Evolutionary conservation across 2,888 invertebrate genomes (phyloP), one percentile per base, ranked within the genome.

Genomic region (Cerastis rubricosa): DNA sequence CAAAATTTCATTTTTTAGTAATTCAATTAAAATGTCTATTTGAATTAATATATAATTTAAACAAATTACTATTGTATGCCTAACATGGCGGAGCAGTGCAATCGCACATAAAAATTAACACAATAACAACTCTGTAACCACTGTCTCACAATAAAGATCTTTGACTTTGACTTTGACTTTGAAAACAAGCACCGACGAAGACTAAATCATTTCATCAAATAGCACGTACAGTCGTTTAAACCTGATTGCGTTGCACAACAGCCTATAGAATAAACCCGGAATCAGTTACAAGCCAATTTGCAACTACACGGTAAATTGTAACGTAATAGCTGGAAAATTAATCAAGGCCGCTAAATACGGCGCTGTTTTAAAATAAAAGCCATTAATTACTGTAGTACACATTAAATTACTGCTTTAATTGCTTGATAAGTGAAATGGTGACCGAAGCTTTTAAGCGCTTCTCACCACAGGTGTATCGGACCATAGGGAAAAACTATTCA

Each of bases 391-490:
- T 72, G 81, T 80, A 74, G 77, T 81, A 86, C 81, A 85, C 85
- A 90, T 90, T 84, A 88, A 91, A 91, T 92, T 90, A 89, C 85
- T 84, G 78, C 83, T 83, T 86, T 93, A 93, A 94, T 93, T 91
- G 90, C 87, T 82, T 88, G 90, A 90, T 93, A 93, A 92, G 89
- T 91, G 92, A 91, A 86, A 83, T 81, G 81, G 74, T 82, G 88
- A 86, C 88, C 88, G 81, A 85, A 78, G 90, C 91, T 92, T 92
- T 92, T 88, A 91, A 89, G 80, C 86, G 82, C 80, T 78, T 85
- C 83, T 84, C 79, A 77, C 83, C 73, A 69, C 61, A 71, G 74
- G 80, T 75, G 84, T 84, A 87, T 88, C 85, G 73, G 73, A 79
- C 77, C 84, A 80, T 80, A 65, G 63, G 88, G 87, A 80, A 85